Base-by-base conservation (phyloP, 2,797 vertebrate species). In the Avahi laniger region DNA sequence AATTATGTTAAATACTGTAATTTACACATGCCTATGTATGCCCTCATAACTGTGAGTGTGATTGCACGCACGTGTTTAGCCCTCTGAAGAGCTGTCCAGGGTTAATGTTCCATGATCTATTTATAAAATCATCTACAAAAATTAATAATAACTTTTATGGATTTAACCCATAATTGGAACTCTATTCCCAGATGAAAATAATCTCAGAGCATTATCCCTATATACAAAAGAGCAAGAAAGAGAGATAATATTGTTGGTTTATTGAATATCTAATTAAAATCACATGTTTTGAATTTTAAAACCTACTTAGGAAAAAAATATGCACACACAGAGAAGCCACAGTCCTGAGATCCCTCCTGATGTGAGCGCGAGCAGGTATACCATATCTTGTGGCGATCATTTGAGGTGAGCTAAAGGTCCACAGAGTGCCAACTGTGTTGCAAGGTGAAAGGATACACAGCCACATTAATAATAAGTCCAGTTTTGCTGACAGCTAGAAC, bases 231-330 rank as follows among this genome's bases (percentile, higher is more conserved):
- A 79, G 41, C 15, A 70, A 30, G 52, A 70, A 93, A 73, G 5
- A 72, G 35, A 83, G 41, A 22, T 59, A 59, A 17, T 43, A 52
- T 57, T 84, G 72, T 61, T 86, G 65, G 7, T 22, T 91, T 96
- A 72, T 90, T 94, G 70, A 69, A 65, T 91, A 94, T 70, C 35
- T 70, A 65, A 95, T 95, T 82, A 38, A 82, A 88, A n/a, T 30
- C 50, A 22, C 33, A 73, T 84, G 8, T n/a, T 88, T 91, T 94
- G 13, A 95, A 97, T 76, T 93, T 81, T 26, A 59, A 92, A 80
- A n/a, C 26, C 14, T 80, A 50, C n/a, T 82, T 46, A 5, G 38
- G 35, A 38, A 90, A 83, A 84, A 46, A 33, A 59, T 14, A 38
- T 38, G 12, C 38, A 33, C 2, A 48, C 18, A 10, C 2, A 50